Base-by-base conservation (phyloP, 1,140 invertebrate species). In the Cotesia vestalis region DNA sequence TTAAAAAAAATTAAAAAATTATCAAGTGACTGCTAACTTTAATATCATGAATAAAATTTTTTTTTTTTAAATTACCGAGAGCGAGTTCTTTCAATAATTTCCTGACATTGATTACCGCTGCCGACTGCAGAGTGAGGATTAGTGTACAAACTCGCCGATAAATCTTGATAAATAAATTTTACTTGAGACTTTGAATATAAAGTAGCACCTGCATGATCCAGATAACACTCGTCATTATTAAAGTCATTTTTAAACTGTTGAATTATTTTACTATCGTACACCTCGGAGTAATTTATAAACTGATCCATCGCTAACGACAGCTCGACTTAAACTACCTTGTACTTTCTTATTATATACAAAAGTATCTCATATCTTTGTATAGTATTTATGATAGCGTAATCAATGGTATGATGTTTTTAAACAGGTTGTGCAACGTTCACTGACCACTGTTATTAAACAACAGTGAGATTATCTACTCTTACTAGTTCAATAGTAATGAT, bases 131-230 rank as follows among this genome's bases (percentile, higher is more conserved):
- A 92, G 86, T 99, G 96, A 40, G 97, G 96, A 89, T 98, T 98
- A 72, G 92, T 92, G 82, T 95, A 95, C 4, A 96, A 80, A 87
- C 92, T 91, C 12, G 82, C 83, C 34, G 89, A 84, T 53, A 98
- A 88, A 79, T 94, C 90, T 53, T 90, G 80, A 40, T 89, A 86
- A n/a, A 93, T 82, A 60, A 88, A 85, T 73, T 91, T 84, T 17
- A 98, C 88, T 85, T 96, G 93, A 73, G 86, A 89, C 78, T 92
- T 88, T 2, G 94, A 90, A 83, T 96, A 97, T 36, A 98, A 83
- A 27, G 94, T 93, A 17, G 96, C 89, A 17, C 96, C 96, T 52
- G 94, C 93, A 90, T 98, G 94, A 86, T 98, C 97, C 76, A 98
- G 87, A 86, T 97, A 99, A 70, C 34, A 38, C 61, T 79, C 76